These are phyloP conservation scores for Oscheius sp. DNA, from an alignment of 2,888 invertebrate genomes.

Conservation along the genomic window DNA sequence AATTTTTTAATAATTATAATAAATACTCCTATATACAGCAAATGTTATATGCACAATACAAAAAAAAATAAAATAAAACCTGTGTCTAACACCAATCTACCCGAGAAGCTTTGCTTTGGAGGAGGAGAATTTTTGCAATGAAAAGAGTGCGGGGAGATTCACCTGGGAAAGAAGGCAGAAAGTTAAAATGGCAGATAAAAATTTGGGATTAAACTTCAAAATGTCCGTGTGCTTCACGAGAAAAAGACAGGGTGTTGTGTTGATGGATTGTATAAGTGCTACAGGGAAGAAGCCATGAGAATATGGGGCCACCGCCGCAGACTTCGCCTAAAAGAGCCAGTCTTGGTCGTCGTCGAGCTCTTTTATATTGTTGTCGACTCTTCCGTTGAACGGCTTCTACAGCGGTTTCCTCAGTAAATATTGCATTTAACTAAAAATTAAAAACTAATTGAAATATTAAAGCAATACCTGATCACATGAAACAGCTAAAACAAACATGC, in stretches of 20 bases:
- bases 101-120: constrained; percentile 25
- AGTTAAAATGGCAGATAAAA: not conserved
- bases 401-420: constrained; percentile 86
- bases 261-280: not conserved
- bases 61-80: too few species aligned
- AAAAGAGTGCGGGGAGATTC: constrained; percentile 3
- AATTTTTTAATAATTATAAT: too few species aligned
- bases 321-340: constrained; percentile 83
- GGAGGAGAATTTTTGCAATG: not conserved
- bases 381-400: constrained; percentile 81
- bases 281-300: constrained; percentile 39
- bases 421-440: constrained; percentile 82
- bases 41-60: not conserved
- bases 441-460: not conserved
- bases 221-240: constrained; percentile 1
- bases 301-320: constrained; percentile 79
- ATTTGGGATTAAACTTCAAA: constrained; percentile 8
- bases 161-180: not conserved
- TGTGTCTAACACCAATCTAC: constrained; percentile 14
- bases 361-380: constrained; percentile 47
- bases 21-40: too few species aligned
- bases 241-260: not conserved
- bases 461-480: constrained; percentile 84
- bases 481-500: constrained; percentile 87
- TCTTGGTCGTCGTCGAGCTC: constrained; percentile 74